Conservation (phyloP, 2,113 vertebrate genomes). For the Pseudorectes ferrugineus region DNA sequence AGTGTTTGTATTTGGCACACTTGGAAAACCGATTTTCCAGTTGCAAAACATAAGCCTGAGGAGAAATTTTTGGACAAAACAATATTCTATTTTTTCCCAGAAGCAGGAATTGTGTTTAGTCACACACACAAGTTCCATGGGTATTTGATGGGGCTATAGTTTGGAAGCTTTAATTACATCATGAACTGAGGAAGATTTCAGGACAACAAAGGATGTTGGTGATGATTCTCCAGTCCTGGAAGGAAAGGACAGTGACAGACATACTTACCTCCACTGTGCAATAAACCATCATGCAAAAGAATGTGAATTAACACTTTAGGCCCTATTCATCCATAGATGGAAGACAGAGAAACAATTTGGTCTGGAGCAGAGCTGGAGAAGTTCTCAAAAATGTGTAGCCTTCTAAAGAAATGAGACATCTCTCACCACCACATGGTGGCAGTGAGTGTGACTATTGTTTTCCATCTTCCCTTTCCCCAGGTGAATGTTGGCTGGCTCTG, state of each 20-base stretch:
- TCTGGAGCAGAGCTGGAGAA: background rate
- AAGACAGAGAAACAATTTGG: background rate
- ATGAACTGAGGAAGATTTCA: background rate
- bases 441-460: background rate
- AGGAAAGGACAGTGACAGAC: background rate
- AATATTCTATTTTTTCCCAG: background rate
- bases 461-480: background rate
- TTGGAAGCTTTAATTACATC: background rate
- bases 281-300: background rate
- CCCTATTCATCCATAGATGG: background rate
- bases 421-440: background rate
- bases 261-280: background rate
- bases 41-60: background rate
- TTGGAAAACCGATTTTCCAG: background rate
- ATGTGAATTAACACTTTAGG: background rate
- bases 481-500: background rate
- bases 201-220: background rate
- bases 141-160: background rate
- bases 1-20: background rate
- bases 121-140: background rate
- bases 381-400: background rate
- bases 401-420: background rate
- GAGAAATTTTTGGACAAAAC: background rate
- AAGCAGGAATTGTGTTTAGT: background rate
- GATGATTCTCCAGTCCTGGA: background rate